These are phyloP conservation scores for Toxotes chatareus DNA, from an alignment of 2,113 vertebrate genomes.

Conservation along the genomic window DNA sequence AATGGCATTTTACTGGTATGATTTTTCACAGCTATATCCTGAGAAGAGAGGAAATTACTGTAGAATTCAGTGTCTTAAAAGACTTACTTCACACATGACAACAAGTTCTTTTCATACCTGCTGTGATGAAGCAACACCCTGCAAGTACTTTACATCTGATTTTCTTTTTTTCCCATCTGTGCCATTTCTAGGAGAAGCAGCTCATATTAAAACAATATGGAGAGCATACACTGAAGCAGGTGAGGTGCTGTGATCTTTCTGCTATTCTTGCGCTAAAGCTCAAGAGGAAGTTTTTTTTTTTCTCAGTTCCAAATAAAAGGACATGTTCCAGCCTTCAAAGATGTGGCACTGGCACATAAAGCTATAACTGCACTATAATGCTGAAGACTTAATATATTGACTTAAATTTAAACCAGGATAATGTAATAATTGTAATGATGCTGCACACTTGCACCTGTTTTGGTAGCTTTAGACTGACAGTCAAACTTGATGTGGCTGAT, in stretches of 20 bases:
- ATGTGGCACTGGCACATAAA: neutral
- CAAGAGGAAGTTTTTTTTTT: neutral
- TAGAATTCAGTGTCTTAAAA: conserved; percentile 46
- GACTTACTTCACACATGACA: conserved; percentile 66
- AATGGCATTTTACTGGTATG: conserved; percentile 42
- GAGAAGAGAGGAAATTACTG: conserved; percentile 52
- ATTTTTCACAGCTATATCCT: conserved; percentile 68
- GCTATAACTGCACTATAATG: conserved; percentile 15
- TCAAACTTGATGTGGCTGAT: conserved; percentile 14
- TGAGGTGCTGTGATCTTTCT: conserved; percentile 10
- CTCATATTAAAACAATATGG: conserved; percentile 35
- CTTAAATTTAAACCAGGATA: conserved; percentile 15
- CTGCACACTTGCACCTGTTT: conserved; percentile 16
- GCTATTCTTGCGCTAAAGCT: conserved; percentile 17
- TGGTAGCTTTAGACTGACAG: conserved; percentile 30
- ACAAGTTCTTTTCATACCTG: conserved; percentile 64
- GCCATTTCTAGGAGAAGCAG: conserved; percentile 34
- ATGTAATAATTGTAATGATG: conserved; percentile 17
- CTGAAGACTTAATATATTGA: conserved; percentile 6
- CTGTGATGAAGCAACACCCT: conserved; percentile 65
- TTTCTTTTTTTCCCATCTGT: conserved; percentile 40
- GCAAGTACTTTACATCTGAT: conserved; percentile 49
- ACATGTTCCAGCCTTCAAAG: conserved; percentile 21
- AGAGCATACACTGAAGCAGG: conserved; percentile 15
- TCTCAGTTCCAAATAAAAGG: neutral